Evolutionary conservation across 2,888 invertebrate genomes (phyloP).

Genomic region (Ornithoptera priamus): DNA sequence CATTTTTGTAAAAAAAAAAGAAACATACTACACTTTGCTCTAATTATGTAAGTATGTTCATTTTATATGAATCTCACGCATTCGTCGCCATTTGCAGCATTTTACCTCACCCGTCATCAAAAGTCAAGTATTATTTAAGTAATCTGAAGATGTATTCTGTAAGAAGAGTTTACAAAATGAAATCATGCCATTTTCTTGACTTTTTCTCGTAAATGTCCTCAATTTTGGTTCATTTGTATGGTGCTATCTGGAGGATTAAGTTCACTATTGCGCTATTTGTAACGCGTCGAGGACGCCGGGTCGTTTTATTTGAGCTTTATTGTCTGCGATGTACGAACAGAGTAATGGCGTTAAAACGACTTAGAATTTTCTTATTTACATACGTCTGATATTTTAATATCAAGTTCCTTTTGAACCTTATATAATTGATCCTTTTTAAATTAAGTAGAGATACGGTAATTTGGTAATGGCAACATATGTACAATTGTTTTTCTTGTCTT

Average conservation of each 20-base stretch:
- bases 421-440: background rate
- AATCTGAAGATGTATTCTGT: no score
- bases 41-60: no score
- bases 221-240: background rate
- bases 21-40: no score
- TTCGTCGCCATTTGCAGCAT: no score
- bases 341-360: constrained; percentile 8
- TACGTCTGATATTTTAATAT: background rate
- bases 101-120: no score
- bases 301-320: constrained; percentile 19
- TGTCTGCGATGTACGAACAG: constrained; percentile 5
- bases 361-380: constrained; percentile 16
- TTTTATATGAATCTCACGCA: no score
- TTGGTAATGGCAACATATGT: no score
- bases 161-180: background rate
- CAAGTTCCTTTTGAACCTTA: background rate
- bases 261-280: constrained; percentile 13
- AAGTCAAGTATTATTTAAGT: no score
- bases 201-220: background rate
- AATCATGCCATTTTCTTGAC: background rate
- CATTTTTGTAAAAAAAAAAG: no score
- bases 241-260: constrained; percentile 5
- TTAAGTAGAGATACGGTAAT: no score
- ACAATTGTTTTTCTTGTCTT: no score
- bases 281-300: background rate